A percentile compares a stretch with the other conserved stretches of the same genome.
Evolutionary conservation across 2,888 invertebrate genomes (phyloP).

Genomic region (Clostera curtula): DNA sequence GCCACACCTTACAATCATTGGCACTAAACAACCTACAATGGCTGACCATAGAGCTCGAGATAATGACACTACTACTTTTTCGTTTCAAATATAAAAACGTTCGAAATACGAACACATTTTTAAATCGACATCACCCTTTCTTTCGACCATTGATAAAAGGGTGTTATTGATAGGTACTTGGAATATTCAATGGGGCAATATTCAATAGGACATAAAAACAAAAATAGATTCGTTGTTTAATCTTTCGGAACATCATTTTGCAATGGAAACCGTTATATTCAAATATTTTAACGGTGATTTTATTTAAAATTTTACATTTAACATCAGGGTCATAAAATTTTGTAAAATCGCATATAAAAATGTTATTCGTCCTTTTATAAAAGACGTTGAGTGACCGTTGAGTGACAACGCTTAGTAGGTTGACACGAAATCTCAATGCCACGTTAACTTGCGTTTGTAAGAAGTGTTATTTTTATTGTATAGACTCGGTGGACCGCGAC

Average conservation of each 20-base stretch:
- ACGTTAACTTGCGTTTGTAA: slow-evolving; percentile 41
- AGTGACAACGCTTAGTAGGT: slow-evolving; percentile 51
- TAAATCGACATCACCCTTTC: no score
- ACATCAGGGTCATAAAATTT: slow-evolving; percentile 42
- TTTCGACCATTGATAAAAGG: slow-evolving; percentile 25
- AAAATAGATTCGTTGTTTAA: slow-evolving; percentile 4
- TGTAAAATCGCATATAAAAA: slow-evolving; percentile 35
- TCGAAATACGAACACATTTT: slow-evolving; percentile 13
- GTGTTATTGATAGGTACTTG: slow-evolving; percentile 33
- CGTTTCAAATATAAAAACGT: neutral
- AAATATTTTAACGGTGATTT: slow-evolving; percentile 10
- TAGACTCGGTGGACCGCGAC: slow-evolving; percentile 17
- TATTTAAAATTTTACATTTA: slow-evolving; percentile 40
- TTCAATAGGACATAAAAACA: slow-evolving; percentile 6
- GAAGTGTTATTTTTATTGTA: slow-evolving; percentile 45
- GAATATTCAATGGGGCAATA: slow-evolving; percentile 22
- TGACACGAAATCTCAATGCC: slow-evolving; percentile 46
- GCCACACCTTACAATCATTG: slow-evolving; percentile 29
- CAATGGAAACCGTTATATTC: neutral
- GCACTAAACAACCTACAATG: slow-evolving; percentile 20
- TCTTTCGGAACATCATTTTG: no score
- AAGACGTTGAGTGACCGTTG: slow-evolving; percentile 63
- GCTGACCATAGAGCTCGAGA: slow-evolving; percentile 4
- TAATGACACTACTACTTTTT: neutral
- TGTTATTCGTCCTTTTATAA: slow-evolving; percentile 36